These are phyloP conservation scores for Volucella zonaria DNA, from an alignment of 2,888 invertebrate species.

Conservation along the genomic window DNA sequence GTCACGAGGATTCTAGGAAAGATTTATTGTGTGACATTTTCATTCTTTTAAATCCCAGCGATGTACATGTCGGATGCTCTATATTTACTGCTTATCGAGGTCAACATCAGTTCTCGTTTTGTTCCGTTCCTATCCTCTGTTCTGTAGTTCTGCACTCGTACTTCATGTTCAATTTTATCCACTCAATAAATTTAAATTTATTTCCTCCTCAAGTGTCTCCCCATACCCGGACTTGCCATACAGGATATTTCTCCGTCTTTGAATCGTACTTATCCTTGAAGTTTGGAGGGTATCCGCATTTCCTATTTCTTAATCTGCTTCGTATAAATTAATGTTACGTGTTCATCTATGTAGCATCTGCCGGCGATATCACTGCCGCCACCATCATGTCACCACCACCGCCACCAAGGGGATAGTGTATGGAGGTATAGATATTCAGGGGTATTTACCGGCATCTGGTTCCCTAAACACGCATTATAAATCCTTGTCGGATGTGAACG, in stretches of 20 bases:
- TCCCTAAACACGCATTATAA: constrained; percentile 68
- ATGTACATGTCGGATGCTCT: too few relatives aligned
- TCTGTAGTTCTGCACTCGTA: not conserved
- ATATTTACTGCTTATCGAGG: too few relatives aligned
- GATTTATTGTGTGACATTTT: too few relatives aligned
- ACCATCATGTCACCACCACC: not conserved
- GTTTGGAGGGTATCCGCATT: constrained; percentile 30
- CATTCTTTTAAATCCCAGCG: too few relatives aligned
- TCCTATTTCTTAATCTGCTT: constrained; percentile 59
- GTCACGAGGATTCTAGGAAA: too few relatives aligned
- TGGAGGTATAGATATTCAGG: not conserved
- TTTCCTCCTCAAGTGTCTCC: constrained; percentile 11
- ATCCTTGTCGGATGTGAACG: constrained; percentile 59
- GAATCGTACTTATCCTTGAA: too few relatives aligned
- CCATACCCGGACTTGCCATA: not conserved
- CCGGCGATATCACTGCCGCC: constrained; percentile 11
- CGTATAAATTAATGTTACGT: constrained; percentile 70
- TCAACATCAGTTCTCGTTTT: too few relatives aligned
- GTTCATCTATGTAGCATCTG: constrained; percentile 56
- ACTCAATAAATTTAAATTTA: constrained; percentile 59
- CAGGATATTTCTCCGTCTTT: too few relatives aligned
- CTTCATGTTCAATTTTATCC: constrained; percentile 29
- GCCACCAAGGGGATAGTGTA: constrained; percentile 46
- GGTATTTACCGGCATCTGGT: constrained; percentile 34
- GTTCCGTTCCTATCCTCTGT: too few relatives aligned